Conservation (phyloP, 2,888 invertebrate species). For the Pristionchus exspectatus region DNA sequence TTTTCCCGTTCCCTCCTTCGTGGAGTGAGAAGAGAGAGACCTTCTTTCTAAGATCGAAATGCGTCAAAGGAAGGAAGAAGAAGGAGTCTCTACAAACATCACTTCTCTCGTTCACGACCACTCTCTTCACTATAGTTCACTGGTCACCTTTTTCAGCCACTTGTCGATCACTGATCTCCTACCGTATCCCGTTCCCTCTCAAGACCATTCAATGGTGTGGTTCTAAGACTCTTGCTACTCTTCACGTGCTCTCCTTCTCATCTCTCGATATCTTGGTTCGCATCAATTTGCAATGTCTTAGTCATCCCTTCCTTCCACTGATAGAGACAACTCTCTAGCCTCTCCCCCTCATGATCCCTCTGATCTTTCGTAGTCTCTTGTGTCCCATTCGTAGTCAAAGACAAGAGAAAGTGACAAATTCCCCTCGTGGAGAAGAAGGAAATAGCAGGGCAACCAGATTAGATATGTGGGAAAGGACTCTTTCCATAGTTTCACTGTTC, state of each 20-base stretch:
- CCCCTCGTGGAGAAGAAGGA: too few species aligned
- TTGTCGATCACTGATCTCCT: not conserved
- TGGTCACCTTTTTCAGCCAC: not conserved
- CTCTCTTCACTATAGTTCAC: not conserved
- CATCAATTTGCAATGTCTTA: not conserved
- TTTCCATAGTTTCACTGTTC: too few species aligned
- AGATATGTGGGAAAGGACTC: too few species aligned
- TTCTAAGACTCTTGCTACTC: not conserved
- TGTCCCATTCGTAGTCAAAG: not conserved
- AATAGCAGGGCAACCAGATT: too few species aligned
- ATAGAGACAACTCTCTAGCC: not conserved
- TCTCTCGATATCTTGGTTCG: not conserved
- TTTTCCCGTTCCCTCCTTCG: constrained; percentile 11
- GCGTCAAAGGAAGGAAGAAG: not conserved
- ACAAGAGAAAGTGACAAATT: too few species aligned
- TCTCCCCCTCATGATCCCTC: not conserved
- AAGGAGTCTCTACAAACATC: not conserved
- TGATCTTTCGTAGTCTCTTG: not conserved
- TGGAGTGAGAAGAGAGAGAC: not conserved
- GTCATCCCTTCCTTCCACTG: not conserved
- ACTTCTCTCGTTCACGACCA: not conserved
- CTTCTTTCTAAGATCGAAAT: constrained; percentile 6
- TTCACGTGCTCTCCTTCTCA: not conserved
- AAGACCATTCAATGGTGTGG: not conserved
- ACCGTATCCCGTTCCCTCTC: not conserved